Evolutionary conservation across 2,113 vertebrate genomes (phyloP).

Genomic region (Triplophysa tibetana): DNA sequence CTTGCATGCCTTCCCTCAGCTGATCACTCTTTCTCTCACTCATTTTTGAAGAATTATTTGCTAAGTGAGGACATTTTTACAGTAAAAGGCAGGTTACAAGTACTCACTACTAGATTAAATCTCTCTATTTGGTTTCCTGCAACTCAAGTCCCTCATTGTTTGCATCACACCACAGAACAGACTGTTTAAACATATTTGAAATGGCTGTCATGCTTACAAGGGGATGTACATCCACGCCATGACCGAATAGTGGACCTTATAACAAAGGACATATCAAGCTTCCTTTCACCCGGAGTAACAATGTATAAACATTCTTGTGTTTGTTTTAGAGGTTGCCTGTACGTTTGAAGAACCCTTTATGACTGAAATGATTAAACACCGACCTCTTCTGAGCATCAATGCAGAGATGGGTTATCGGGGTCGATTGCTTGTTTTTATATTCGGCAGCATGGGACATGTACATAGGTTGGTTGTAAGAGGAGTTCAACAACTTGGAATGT

Average conservation of each 20-base stretch:
- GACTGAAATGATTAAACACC: not conserved
- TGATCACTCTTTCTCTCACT: too few relatives aligned
- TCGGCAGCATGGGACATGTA: too few relatives aligned
- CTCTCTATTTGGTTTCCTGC: not conserved
- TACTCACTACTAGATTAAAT: not conserved
- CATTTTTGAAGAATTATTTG: too few relatives aligned
- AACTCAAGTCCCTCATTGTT: too few relatives aligned
- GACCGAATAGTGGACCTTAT: not conserved
- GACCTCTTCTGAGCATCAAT: too few relatives aligned
- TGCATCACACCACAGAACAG: too few relatives aligned
- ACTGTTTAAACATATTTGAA: not conserved
- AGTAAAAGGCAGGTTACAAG: not conserved
- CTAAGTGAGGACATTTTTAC: too few relatives aligned
- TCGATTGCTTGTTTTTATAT: not conserved
- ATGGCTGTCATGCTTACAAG: not conserved
- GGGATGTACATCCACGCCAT: not conserved
- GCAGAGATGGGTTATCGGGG: too few relatives aligned
- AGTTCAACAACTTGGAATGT: too few relatives aligned
- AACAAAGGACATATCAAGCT: not conserved
- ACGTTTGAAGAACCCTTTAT: not conserved
- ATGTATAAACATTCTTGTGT: not conserved
- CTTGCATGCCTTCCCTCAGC: too few relatives aligned
- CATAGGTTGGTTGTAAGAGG: too few relatives aligned
- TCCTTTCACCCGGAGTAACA: not conserved
- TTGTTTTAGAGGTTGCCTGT: not conserved